Evolutionary conservation across 1,140 invertebrate species (phyloP).

Genomic region (Teleopsis dalmanni): DNA sequence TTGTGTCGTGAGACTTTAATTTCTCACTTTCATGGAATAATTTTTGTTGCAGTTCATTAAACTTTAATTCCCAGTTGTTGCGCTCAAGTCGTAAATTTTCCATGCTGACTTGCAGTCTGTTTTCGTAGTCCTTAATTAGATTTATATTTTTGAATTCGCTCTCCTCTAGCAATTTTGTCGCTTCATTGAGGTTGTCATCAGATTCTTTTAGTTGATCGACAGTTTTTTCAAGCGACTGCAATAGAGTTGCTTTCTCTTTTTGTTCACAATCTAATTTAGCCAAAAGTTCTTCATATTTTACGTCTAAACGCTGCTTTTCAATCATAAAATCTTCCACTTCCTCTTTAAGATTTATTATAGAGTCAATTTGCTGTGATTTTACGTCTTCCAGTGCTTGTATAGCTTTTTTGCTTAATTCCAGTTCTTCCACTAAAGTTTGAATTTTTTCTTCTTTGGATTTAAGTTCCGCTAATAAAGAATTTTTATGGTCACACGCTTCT

Average conservation of each 20-base stretch:
- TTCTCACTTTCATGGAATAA: background rate
- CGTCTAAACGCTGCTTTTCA: slow-evolving; percentile 2
- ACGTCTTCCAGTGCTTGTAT: background rate
- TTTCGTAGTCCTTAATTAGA: too few relatives aligned
- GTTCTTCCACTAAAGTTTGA: background rate
- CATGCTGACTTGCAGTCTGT: background rate
- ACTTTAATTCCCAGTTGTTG: slow-evolving; percentile 6
- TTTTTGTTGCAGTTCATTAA: slow-evolving; percentile 1
- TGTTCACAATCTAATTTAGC: slow-evolving; percentile 9
- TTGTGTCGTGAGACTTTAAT: background rate
- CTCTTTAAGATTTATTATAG: slow-evolving; percentile 4
- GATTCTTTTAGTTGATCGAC: slow-evolving; percentile 11
- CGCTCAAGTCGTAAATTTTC: slow-evolving; percentile 9
- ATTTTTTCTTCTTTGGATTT: background rate
- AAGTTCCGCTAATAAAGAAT: background rate
- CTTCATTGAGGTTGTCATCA: background rate
- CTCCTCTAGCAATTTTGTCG: too few relatives aligned
- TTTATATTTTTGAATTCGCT: too few relatives aligned
- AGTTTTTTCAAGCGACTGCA: slow-evolving; percentile 8
- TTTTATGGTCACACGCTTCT: too few relatives aligned
- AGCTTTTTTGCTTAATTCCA: background rate
- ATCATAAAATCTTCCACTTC: background rate
- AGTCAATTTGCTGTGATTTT: background rate
- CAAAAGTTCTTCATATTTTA: background rate
- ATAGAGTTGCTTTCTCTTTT: slow-evolving; percentile 7